A percentile compares a stretch with the other conserved stretches of the same genome.
Conservation (phyloP, 2,797 vertebrate genomes). For the Sebastes matsubarae region DNA sequence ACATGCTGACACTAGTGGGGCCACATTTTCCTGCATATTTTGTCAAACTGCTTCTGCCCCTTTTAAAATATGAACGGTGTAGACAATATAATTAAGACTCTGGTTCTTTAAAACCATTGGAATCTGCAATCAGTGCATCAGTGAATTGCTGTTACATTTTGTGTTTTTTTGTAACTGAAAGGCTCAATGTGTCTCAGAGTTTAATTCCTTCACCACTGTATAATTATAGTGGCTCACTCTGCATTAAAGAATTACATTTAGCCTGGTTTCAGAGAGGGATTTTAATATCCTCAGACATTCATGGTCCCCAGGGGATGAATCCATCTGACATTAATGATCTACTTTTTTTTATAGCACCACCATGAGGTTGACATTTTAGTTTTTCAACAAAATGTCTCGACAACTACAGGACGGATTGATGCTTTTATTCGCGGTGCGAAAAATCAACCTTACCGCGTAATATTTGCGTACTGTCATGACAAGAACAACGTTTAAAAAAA, state of each 20-base stretch:
- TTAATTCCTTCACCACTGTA: background rate
- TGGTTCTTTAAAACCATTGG: background rate
- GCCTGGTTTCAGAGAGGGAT: background rate
- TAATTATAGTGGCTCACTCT: background rate
- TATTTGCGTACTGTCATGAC: no score
- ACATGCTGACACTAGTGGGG: background rate
- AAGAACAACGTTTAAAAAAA: no score
- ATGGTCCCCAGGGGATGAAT: background rate
- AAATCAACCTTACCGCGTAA: no score
- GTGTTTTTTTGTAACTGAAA: background rate
- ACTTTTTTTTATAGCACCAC: no score
- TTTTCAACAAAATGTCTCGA: no score
- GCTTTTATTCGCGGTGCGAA: accelerated
- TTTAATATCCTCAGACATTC: background rate
- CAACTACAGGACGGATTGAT: no score
- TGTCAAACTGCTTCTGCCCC: background rate
- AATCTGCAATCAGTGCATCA: background rate
- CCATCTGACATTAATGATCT: no score
- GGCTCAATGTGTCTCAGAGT: background rate
- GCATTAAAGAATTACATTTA: background rate
- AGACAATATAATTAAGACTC: background rate
- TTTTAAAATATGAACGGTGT: background rate
- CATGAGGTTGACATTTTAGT: background rate
- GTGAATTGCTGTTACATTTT: background rate
- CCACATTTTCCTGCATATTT: background rate